Conservation (phyloP, 2,113 vertebrate species). For the Ranitomeya variabilis region DNA sequence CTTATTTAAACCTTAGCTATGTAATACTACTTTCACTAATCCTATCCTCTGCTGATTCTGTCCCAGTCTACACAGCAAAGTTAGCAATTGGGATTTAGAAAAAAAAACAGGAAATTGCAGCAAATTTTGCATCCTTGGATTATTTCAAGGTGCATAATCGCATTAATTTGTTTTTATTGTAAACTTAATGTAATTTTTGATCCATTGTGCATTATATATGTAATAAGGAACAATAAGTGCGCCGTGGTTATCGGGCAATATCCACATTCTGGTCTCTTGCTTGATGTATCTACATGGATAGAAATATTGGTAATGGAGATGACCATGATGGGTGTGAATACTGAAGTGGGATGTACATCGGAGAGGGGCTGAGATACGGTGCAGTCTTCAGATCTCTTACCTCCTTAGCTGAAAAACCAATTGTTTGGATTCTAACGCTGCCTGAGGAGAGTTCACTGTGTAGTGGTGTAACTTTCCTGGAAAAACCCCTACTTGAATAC, state of each 20-base stretch:
- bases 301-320: too few relatives aligned
- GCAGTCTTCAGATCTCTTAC: neutral
- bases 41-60: neutral
- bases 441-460: neutral
- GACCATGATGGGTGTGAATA: too few relatives aligned
- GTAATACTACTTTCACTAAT: neutral
- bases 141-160: neutral
- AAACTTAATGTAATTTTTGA: too few relatives aligned
- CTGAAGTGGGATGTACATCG: neutral
- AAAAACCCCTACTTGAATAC: neutral
- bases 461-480: neutral
- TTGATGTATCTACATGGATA: too few relatives aligned
- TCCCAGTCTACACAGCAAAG: neutral
- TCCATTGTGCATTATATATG: too few relatives aligned
- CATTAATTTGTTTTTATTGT: neutral
- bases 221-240: too few relatives aligned
- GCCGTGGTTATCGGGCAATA: too few relatives aligned
- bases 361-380: neutral
- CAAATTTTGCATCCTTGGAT: too few relatives aligned
- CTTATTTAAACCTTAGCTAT: too few relatives aligned
- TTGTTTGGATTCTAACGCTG: neutral
- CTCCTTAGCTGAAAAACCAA: neutral
- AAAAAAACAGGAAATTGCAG: neutral
- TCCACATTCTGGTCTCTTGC: too few relatives aligned
- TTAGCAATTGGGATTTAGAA: neutral